Evolutionary conservation across 1,140 invertebrate species (phyloP).

Genomic region (Hesperophylax magnus): DNA sequence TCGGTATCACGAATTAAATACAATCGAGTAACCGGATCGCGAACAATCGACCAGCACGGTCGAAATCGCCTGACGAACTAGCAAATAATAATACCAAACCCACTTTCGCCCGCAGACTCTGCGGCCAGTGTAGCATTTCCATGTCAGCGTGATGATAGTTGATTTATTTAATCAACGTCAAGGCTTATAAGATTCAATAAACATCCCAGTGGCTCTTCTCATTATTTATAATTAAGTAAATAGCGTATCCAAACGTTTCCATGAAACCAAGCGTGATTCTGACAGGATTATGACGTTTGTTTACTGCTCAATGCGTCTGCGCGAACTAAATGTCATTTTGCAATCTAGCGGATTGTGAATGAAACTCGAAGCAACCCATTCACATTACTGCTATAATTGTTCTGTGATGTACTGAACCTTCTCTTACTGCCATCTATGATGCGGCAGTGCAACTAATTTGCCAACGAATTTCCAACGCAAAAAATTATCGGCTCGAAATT

Average conservation of each 20-base stretch:
- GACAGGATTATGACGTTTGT: conserved; percentile 49
- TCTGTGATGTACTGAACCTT: too few species aligned
- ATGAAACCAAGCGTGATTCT: conserved; percentile 42
- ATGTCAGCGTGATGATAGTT: conserved; percentile 25
- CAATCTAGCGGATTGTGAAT: background rate
- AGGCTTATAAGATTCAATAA: too few species aligned
- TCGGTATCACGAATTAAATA: conserved; percentile 39
- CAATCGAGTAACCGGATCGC: conserved; percentile 34
- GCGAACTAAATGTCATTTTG: conserved; percentile 19
- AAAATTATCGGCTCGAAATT: too few species aligned
- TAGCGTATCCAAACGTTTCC: background rate
- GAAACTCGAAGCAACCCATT: background rate
- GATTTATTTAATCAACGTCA: background rate
- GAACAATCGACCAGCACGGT: conserved; percentile 33
- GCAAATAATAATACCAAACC: conserved; percentile 40
- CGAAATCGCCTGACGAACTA: conserved; percentile 50
- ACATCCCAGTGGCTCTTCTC: too few species aligned
- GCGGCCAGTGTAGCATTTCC: conserved; percentile 21
- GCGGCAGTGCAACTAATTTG: too few species aligned
- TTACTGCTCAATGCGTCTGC: conserved; percentile 46
- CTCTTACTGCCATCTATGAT: too few species aligned
- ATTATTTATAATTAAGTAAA: too few species aligned
- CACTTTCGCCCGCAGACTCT: conserved; percentile 28
- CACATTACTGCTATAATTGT: too few species aligned
- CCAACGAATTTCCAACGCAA: too few species aligned